phyloP scores from a whole-genome alignment of 2,888 invertebrate species.

The Cerceris rybyensis region DNA sequence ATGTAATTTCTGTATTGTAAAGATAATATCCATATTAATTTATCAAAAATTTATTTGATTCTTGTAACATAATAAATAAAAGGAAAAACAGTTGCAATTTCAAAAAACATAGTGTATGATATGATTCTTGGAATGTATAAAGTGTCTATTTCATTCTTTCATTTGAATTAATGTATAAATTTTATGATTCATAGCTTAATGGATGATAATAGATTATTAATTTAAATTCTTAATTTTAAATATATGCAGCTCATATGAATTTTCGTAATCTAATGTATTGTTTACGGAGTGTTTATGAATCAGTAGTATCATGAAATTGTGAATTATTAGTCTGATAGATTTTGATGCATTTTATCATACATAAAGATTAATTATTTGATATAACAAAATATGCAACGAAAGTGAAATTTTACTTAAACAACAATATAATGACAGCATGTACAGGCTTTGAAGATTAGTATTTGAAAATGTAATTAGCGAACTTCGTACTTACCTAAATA shows the following conservation, averaged over 20 bases:
- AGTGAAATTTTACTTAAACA: constrained; percentile 58
- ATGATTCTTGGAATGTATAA: no score
- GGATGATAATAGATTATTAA: no score
- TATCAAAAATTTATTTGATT: no score
- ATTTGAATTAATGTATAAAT: no score
- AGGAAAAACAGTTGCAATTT: no score
- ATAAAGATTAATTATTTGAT: constrained; percentile 41
- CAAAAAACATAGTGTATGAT: no score
- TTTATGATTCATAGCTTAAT: no score
- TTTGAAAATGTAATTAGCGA: constrained; percentile 13
- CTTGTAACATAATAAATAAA: no score
- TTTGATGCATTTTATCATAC: constrained; percentile 2
- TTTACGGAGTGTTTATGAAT: constrained; percentile 5
- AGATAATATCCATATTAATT: neutral
- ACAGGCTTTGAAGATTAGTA: constrained; percentile 17
- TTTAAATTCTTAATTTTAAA: no score
- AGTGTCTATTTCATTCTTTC: no score
- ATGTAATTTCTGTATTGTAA: neutral
- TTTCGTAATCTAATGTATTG: no score
- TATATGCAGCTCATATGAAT: no score
- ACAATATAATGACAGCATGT: constrained; percentile 40
- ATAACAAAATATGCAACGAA: constrained; percentile 65
- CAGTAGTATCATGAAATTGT: constrained; percentile 11
- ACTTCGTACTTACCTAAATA: constrained; percentile 16
- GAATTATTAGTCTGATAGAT: constrained; percentile 1